Base-by-base conservation (phyloP, 2,888 invertebrate species). In the Quadriops clusia region DNA sequence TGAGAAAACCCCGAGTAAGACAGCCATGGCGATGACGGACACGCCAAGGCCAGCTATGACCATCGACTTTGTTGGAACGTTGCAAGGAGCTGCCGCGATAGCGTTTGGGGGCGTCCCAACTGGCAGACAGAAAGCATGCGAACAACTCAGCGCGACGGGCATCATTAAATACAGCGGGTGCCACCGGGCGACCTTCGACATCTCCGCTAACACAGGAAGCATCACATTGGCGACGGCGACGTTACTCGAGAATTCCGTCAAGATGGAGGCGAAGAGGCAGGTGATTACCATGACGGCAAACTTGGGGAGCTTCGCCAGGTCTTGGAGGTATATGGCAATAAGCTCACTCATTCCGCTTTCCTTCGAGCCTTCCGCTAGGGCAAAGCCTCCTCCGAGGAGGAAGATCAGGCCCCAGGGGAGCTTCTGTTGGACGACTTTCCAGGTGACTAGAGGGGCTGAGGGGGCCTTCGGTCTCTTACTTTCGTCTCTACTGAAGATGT, bases 31-130 rank as follows among this genome's bases (percentile, higher is more conserved):
- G 26, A 85, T 72, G 5, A 82, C 57, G 39, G 82, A 83, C 15
- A 90, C 82, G 3, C 73, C 68, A 8, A 73, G 51, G 4, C 77
- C 77, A 11, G 70, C 72, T 39, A 70, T 68, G 4, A 81, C 76
- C 75, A 87, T 84, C 48, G 84, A 82, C 35, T 72, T 69, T 5
- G 83, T 81, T 40, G 72, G 74, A 61, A 87, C 84, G 46, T 77
- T 75, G 2, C 81, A 82, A 7, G 83, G 82, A 1, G 82, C 83
- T 11, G 84, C 84, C 0, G 85, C 90, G 36, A 95, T 85, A 3
- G 94, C 93, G 61, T 94, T 94, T 9, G 93, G 91, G 2, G 93
- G 91, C 0, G 93, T 93, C 26, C 90, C 91, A 8, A 93, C 91
- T 0, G 91, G 93, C 58, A 94, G 69, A 69, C 89, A 89, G 70